Evolutionary conservation across 2,888 invertebrate genomes (phyloP).

Genomic region (Carcina quercana): DNA sequence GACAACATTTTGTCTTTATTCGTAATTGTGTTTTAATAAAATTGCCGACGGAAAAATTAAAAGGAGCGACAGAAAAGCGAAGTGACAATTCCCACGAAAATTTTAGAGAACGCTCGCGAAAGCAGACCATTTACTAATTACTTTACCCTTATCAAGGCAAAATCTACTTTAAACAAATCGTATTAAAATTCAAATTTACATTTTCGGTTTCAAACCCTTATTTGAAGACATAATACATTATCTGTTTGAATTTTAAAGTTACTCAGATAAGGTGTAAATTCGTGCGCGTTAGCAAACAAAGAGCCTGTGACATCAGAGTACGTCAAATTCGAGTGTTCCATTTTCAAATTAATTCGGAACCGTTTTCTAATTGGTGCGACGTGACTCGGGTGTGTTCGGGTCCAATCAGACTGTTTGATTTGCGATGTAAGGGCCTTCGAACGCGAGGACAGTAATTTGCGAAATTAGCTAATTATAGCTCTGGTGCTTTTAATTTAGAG

Average conservation of each 20-base stretch:
- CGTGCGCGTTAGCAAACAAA: slow-evolving; percentile 5
- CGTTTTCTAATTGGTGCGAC: slow-evolving; percentile 71
- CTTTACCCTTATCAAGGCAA: slow-evolving; percentile 14
- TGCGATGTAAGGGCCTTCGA: slow-evolving; percentile 1
- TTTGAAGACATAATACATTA: no score
- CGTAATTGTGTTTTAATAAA: no score
- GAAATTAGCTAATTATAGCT: no score
- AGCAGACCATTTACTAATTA: slow-evolving; percentile 36
- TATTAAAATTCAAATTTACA: slow-evolving; percentile 24
- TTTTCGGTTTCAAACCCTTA: slow-evolving; percentile 13
- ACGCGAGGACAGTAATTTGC: slow-evolving; percentile 1
- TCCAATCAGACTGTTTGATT: slow-evolving; percentile 27
- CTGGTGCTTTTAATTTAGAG: no score
- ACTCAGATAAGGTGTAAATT: not conserved
- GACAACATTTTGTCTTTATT: no score
- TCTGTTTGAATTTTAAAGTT: not conserved
- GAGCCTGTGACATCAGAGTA: slow-evolving; percentile 44
- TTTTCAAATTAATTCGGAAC: slow-evolving; percentile 68
- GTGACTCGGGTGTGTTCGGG: slow-evolving; percentile 51
- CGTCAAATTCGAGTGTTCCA: slow-evolving; percentile 71
- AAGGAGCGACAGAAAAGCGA: no score
- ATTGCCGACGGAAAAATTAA: no score
- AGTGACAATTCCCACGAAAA: no score
- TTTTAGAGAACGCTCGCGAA: not conserved
- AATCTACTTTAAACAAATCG: slow-evolving; percentile 18